Base-by-base conservation (phyloP, 1,140 invertebrate species). In the Spodoptera litura region DNA sequence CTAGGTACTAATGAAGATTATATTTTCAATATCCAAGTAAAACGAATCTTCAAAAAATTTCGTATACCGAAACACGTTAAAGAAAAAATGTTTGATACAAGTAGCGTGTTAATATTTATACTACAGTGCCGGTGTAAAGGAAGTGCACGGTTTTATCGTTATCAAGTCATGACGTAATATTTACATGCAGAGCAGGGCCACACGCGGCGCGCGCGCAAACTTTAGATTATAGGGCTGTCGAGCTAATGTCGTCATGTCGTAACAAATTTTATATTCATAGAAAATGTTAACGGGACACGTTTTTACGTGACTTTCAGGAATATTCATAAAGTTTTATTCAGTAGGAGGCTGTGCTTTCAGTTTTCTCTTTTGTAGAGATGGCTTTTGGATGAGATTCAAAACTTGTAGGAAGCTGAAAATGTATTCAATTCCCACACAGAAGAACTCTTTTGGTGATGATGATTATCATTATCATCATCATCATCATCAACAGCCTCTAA, bases 141-240 rank as follows among this genome's bases (percentile, higher is more conserved):
- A 83, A 81, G 79, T 79, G 71, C 79, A 75, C 59, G 79, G 52
- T 68, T 78, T 83, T 78, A 80, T 77, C 64, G 79, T 80, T 78
- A 83, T 81, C 76, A 82, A 12, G 35, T n/a, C 53, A 13, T 80
- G 73, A 77, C 66, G 77, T 79, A 81, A 81, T 81, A 70, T 81
- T 81, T 79, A 78, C 72, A 62, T 49, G 25, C 15, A 25, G 31
- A 59, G 11, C 58, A 1, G 70, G 78, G 71, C 71, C 78, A 66
- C 78, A 64, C 62, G 44, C 61, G n/a, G 59, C 20, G 58, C 20
- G 25, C 20, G 61, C 61, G 25, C 66, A 71, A 31, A n/a, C 51
- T 15, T 51, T 51, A 61, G 59, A 77, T 77, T 64, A 68, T 59
- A 62, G 61, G 58, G 55, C 35, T 59, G 27, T 12, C 49, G 11